A percentile compares a stretch with the other conserved stretches of the same genome.
phyloP scores from a whole-genome alignment of 2,797 vertebrate genomes.

The Hyperoplus lanceolatus region DNA sequence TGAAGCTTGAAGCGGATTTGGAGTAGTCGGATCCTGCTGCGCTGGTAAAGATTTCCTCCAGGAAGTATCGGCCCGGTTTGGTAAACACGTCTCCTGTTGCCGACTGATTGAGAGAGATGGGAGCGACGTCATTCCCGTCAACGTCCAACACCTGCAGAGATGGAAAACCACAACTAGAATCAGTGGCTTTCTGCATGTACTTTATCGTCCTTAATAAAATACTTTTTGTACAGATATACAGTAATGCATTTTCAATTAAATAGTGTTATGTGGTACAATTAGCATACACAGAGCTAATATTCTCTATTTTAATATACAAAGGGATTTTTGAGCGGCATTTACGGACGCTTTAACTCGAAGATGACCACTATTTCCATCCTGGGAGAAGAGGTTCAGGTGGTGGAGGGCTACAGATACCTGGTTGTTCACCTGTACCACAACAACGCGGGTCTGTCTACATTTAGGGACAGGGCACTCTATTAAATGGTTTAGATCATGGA shows the following conservation, averaged over 20 bases:
- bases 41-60: constrained; percentile 69
- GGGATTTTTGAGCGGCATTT: too few relatives aligned
- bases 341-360: too few relatives aligned
- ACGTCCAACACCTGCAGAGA: constrained; percentile 86
- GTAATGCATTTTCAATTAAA: not conserved
- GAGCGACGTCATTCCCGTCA: constrained; percentile 88
- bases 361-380: too few relatives aligned
- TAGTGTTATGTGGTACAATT: too few relatives aligned
- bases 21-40: constrained; percentile 73
- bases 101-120: constrained; percentile 81
- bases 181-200: not conserved
- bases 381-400: too few relatives aligned
- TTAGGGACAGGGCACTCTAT: too few relatives aligned
- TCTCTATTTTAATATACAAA: too few relatives aligned
- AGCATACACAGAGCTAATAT: too few relatives aligned
- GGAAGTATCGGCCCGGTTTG: constrained; percentile 78
- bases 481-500: too few relatives aligned
- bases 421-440: too few relatives aligned
- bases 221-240: not conserved
- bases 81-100: constrained; percentile 59
- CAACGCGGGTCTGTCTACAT: too few relatives aligned
- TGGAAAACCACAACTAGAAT: not conserved
- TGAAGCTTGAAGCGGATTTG: constrained; percentile 67
- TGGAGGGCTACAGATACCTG: too few relatives aligned
- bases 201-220: not conserved